These are phyloP conservation scores for Trigoniulus corallinus DNA, from an alignment of 1,140 invertebrate genomes.

Conservation along the genomic window DNA sequence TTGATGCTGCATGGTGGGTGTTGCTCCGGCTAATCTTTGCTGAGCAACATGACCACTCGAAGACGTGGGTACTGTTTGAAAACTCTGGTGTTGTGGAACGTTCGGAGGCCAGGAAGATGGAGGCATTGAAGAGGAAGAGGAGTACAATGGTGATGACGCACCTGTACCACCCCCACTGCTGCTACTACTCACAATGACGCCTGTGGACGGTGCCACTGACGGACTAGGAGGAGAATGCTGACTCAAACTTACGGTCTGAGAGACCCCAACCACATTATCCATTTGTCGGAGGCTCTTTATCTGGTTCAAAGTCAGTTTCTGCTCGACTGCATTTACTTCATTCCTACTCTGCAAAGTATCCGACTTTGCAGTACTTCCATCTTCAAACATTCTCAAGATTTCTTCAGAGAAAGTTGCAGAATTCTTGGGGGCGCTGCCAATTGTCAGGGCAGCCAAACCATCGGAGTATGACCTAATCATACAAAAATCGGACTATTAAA, in stretches of 20 bases:
- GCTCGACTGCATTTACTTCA: not conserved
- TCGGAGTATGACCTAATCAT: not conserved
- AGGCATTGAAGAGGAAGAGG: too few species aligned
- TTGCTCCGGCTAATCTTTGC: too few species aligned
- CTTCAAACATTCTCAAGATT: conserved; percentile 10
- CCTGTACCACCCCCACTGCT: not conserved
- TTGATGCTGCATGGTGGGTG: not conserved
- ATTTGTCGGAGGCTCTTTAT: not conserved
- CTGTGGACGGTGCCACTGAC: not conserved
- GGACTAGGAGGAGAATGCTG: not conserved
- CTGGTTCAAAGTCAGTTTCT: conserved; percentile 1
- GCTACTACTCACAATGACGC: not conserved
- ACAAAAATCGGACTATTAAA: not conserved
- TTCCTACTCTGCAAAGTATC: not conserved
- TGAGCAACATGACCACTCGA: too few species aligned
- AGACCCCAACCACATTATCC: too few species aligned
- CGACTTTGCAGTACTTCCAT: conserved; percentile 1
- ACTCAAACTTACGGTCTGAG: too few species aligned
- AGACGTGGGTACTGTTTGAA: not conserved
- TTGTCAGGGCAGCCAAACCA: not conserved
- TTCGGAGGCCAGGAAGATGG: not conserved
- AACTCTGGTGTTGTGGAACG: not conserved
- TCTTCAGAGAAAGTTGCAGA: conserved; percentile 12
- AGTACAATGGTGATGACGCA: too few species aligned
- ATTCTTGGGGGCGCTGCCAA: conserved; percentile 6